Conservation (phyloP, 1,140 invertebrate species). For the Zelostemma sp. region DNA sequence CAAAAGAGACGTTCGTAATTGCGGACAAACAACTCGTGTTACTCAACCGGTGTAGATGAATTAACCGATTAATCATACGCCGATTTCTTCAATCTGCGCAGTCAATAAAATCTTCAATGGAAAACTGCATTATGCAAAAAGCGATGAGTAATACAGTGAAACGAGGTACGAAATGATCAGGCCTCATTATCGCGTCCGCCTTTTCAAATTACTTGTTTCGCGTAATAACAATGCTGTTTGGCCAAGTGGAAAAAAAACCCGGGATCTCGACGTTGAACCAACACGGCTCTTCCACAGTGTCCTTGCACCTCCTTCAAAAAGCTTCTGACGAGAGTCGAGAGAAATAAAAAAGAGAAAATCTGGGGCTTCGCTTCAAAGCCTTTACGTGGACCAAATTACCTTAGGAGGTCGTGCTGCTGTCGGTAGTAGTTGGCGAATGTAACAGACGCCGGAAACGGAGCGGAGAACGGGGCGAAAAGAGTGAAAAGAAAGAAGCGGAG, state of each 20-base stretch:
- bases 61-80: no score
- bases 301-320: neutral
- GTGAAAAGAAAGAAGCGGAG: constrained; percentile 22
- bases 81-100: no score
- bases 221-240: no score
- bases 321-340: neutral
- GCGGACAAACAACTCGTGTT: neutral
- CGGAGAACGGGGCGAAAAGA: constrained; percentile 22
- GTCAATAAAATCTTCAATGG: no score
- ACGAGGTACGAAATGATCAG: no score
- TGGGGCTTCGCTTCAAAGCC: constrained; percentile 29
- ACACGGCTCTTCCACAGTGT: neutral
- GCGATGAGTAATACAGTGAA: no score
- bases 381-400: constrained; percentile 37
- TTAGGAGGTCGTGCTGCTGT: constrained; percentile 26
- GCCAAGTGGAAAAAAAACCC: no score
- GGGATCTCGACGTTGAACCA: neutral
- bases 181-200: no score
- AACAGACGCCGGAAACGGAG: constrained; percentile 46
- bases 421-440: constrained; percentile 32
- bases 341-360: constrained; percentile 8
- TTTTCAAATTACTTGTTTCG: no score
- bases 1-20: neutral
- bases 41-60: no score
- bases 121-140: no score